Conservation (phyloP, 2,888 invertebrate genomes). For the Eledone cirrhosa region DNA sequence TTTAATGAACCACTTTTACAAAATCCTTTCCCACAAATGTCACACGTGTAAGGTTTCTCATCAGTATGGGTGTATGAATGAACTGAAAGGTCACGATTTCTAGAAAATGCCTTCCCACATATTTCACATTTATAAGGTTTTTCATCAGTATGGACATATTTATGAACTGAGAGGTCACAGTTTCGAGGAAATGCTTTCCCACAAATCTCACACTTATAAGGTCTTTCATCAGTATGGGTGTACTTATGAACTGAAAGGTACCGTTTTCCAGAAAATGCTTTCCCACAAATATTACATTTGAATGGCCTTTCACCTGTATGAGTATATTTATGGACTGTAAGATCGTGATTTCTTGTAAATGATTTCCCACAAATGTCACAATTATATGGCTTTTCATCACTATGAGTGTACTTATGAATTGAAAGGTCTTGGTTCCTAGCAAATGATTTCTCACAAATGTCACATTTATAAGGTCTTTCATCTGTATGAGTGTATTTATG, state of each 20-base stretch:
- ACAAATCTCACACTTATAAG: not conserved
- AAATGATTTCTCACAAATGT: not conserved
- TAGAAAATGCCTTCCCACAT: not conserved
- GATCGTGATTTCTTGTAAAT: not conserved
- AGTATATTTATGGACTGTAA: not conserved
- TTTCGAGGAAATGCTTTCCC: slow-evolving; percentile 10
- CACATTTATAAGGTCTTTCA: not conserved
- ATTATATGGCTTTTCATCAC: not conserved
- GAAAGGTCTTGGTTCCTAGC: not conserved
- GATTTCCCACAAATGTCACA: slow-evolving; percentile 5
- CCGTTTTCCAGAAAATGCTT: not conserved
- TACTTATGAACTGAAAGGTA: not conserved
- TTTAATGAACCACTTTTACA: not conserved
- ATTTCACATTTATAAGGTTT: not conserved
- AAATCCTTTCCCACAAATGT: not conserved
- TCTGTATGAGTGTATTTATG: not conserved
- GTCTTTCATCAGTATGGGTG: slow-evolving; percentile 11
- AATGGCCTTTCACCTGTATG: slow-evolving; percentile 10
- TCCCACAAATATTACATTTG: not conserved
- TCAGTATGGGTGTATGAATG: not conserved
- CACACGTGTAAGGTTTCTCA: not conserved
- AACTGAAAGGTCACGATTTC: not conserved
- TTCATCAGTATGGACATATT: not conserved
- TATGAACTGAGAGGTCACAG: not conserved
- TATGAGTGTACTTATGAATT: not conserved